Evolutionary conservation across 1,140 invertebrate species (phyloP).

Genomic region (Hycleus cichorii): DNA sequence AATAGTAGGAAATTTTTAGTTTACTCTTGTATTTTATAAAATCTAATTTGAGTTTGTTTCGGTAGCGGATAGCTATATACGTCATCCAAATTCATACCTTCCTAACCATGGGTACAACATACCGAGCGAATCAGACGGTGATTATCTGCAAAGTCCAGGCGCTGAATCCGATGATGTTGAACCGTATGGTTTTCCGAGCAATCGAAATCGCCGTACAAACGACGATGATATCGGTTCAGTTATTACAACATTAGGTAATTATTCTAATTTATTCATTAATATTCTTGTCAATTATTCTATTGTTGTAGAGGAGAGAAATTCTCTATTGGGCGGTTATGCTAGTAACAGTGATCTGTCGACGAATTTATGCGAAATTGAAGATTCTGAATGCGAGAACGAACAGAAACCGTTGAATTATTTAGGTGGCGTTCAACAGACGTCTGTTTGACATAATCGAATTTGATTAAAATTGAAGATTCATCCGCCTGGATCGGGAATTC

Average conservation of each 20-base stretch:
- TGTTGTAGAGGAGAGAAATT: slow-evolving; percentile 61
- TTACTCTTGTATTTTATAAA: not conserved
- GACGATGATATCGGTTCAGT: slow-evolving; percentile 50
- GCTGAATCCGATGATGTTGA: slow-evolving; percentile 49
- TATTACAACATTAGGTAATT: slow-evolving; percentile 46
- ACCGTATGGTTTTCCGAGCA: slow-evolving; percentile 60
- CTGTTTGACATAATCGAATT: slow-evolving; percentile 45
- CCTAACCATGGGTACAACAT: slow-evolving; percentile 60
- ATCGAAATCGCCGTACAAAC: slow-evolving; percentile 50
- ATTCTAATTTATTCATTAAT: not conserved
- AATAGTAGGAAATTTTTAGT: not conserved
- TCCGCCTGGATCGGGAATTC: slow-evolving; percentile 21
- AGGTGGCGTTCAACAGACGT: slow-evolving; percentile 49
- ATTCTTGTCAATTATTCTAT: not conserved
- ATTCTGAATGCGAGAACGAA: slow-evolving; percentile 68
- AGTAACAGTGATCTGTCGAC: slow-evolving; percentile 80
- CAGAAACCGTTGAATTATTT: slow-evolving; percentile 49
- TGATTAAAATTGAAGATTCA: slow-evolving; percentile 21
- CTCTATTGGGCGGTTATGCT: slow-evolving; percentile 58
- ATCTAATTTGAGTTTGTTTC: not conserved
- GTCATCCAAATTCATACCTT: slow-evolving; percentile 79
- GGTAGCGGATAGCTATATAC: slow-evolving; percentile 62
- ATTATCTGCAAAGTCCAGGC: slow-evolving; percentile 38
- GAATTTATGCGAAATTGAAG: slow-evolving; percentile 87
- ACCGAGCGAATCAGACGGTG: slow-evolving; percentile 48